These are phyloP conservation scores for Lutjanus argentimaculatus DNA, from an alignment of 2,797 vertebrate species.

Conservation along the genomic window DNA sequence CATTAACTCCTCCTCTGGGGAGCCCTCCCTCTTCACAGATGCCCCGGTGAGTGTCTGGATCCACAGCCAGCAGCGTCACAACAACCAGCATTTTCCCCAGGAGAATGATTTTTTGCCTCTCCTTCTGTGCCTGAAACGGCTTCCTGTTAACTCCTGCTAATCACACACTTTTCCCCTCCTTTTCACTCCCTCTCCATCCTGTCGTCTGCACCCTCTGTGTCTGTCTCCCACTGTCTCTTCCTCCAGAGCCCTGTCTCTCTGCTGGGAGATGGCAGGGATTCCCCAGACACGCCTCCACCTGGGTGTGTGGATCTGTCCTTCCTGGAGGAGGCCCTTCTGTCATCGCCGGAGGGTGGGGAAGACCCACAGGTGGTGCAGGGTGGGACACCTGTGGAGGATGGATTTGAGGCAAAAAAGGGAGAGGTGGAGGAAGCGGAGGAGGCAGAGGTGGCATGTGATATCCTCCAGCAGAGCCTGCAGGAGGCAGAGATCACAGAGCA, in stretches of 20 bases:
- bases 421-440: conserved; percentile 73
- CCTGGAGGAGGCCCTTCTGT: conserved; percentile 88
- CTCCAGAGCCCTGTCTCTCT: conserved; percentile 87
- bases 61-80: conserved; percentile 67
- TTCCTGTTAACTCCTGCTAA: conserved; percentile 65
- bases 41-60: conserved; percentile 86
- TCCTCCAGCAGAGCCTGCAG: conserved; percentile 89
- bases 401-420: conserved; percentile 73
- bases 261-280: conserved; percentile 85
- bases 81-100: conserved; percentile 52
- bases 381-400: conserved; percentile 59
- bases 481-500: conserved; percentile 90
- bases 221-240: conserved; percentile 23
- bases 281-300: conserved; percentile 82
- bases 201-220: conserved; percentile 10
- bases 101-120: conserved; percentile 40
- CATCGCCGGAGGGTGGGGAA: conserved; percentile 79
- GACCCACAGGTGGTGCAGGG: conserved; percentile 64
- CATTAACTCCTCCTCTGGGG: conserved; percentile 88
- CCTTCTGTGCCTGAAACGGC: conserved; percentile 53
- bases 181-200: conserved; percentile 20
- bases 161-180: conserved; percentile 30
- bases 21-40: conserved; percentile 87
- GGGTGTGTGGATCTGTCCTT: conserved; percentile 89
- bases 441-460: conserved; percentile 85